phyloP scores from a whole-genome alignment of 2,113 vertebrate species.

The Ranitomeya variabilis region DNA sequence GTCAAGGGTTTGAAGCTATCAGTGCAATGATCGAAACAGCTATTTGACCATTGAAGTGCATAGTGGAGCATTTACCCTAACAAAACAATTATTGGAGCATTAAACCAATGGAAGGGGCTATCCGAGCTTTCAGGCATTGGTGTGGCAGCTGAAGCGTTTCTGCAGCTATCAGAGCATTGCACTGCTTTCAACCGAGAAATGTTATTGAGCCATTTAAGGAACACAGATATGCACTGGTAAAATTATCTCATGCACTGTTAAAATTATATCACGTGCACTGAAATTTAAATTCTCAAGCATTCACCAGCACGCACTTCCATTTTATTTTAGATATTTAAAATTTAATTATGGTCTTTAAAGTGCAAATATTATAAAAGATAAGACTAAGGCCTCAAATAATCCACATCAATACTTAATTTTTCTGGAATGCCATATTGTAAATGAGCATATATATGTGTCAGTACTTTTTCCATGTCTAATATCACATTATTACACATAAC shows the following conservation, averaged over 20 bases:
- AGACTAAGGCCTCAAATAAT: neutral
- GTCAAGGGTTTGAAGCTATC: conserved; percentile 50
- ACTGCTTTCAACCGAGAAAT: conserved; percentile 2
- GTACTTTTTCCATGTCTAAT: too few species aligned
- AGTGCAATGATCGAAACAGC: conserved; percentile 49
- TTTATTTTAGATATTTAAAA: neutral
- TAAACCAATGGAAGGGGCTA: conserved; percentile 56
- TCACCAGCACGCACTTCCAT: neutral
- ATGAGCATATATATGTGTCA: too few species aligned
- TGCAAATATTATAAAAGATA: too few species aligned
- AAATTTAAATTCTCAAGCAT: neutral
- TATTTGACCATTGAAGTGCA: conserved; percentile 52
- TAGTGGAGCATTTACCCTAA: conserved; percentile 51
- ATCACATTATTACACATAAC: too few species aligned
- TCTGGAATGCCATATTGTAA: too few species aligned
- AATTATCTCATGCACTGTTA: neutral
- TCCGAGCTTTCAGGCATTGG: conserved; percentile 44
- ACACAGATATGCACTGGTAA: neutral
- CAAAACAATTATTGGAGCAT: conserved; percentile 58
- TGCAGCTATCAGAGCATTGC: conserved; percentile 51
- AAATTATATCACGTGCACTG: neutral
- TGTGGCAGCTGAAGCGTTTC: conserved; percentile 53
- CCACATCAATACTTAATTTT: too few species aligned
- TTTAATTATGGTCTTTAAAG: neutral
- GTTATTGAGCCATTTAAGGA: neutral